These are phyloP conservation scores for Leucozona laternaria DNA, from an alignment of 2,888 invertebrate species.

Conservation along the genomic window DNA sequence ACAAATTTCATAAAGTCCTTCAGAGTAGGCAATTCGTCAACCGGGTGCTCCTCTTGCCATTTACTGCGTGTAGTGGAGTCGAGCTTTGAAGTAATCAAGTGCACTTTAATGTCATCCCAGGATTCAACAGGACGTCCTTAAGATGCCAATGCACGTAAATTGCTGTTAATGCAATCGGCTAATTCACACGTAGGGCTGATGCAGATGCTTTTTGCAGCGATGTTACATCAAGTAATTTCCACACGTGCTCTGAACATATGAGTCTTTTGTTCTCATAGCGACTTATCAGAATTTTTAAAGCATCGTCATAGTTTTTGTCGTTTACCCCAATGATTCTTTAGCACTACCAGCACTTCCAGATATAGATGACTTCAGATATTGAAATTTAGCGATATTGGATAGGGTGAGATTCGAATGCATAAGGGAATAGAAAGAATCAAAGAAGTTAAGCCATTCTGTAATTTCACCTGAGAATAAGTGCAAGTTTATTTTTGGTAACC, in stretches of 20 bases:
- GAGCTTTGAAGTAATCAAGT: background rate
- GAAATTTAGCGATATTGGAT: constrained; percentile 1
- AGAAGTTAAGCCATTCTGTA: background rate
- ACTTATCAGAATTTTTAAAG: background rate
- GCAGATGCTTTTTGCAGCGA: background rate
- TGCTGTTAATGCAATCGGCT: background rate
- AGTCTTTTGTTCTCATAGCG: background rate
- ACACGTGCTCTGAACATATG: background rate
- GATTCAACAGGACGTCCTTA: background rate
- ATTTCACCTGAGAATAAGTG: background rate
- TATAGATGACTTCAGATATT: background rate
- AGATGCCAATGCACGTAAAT: background rate
- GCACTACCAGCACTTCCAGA: background rate
- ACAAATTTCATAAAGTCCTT: background rate
- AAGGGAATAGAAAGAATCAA: background rate
- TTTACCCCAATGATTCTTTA: background rate
- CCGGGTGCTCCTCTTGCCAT: background rate
- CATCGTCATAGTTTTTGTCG: background rate
- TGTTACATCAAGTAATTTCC: constrained; percentile 2
- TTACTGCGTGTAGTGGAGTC: background rate
- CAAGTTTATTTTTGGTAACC: background rate
- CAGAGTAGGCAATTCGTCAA: background rate
- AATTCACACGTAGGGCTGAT: background rate
- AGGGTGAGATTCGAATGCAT: background rate
- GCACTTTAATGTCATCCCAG: background rate